phyloP scores from a whole-genome alignment of 2,888 invertebrate species.

The Conomelus anceps region DNA sequence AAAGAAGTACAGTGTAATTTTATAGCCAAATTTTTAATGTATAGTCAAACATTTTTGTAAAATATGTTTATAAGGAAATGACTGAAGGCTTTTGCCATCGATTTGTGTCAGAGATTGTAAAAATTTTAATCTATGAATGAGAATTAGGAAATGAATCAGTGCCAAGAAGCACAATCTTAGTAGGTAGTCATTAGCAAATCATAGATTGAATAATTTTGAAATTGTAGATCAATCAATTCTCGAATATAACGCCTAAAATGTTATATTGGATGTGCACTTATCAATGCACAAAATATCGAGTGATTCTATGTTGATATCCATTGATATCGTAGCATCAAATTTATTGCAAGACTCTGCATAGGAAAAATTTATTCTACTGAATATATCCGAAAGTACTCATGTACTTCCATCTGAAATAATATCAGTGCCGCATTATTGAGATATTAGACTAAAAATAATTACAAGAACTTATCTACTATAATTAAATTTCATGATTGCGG shows the following conservation, averaged over 20 bases:
- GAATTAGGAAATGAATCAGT: not conserved
- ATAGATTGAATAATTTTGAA: not conserved
- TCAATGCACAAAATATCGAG: not conserved
- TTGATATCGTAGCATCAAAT: not conserved
- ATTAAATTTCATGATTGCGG: not conserved
- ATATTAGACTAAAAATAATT: not conserved
- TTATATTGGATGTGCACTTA: not conserved
- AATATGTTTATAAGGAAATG: not conserved
- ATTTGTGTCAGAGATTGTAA: not conserved
- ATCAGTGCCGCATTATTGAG: not conserved
- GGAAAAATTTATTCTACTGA: not conserved
- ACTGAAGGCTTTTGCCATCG: not conserved
- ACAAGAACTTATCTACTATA: not conserved
- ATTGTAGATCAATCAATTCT: not conserved
- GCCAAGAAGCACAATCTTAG: not conserved
- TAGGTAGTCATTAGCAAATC: not conserved
- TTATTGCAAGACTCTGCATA: not conserved
- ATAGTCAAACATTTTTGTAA: not conserved
- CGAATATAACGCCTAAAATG: not conserved
- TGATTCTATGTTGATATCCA: not conserved
- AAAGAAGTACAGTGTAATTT: not conserved
- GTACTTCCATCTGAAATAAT: not conserved
- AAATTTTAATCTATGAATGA: not conserved
- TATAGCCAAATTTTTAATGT: not conserved
- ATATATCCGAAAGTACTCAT: not conserved